These are phyloP conservation scores for Papilio glaucus DNA, from an alignment of 1,140 invertebrate species.

Conservation along the genomic window DNA sequence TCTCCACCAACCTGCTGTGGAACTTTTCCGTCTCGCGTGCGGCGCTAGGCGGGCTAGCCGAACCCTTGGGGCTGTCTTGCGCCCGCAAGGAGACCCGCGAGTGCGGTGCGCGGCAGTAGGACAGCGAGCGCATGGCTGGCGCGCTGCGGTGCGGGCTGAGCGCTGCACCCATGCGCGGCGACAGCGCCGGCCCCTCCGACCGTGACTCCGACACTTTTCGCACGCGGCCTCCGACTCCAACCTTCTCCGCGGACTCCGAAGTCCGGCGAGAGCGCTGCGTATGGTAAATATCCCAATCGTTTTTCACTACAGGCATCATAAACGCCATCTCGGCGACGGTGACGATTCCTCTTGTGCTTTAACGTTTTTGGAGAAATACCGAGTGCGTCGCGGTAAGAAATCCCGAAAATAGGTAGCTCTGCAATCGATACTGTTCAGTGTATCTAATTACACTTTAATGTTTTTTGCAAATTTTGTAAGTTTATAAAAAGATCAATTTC, in stretches of 20 bases:
- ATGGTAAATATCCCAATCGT: slow-evolving; percentile 96
- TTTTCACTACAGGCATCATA: slow-evolving; percentile 96
- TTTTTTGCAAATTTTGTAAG: slow-evolving; percentile 24
- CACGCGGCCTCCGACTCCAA: slow-evolving; percentile 84
- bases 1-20: slow-evolving; percentile 92
- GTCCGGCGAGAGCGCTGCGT: slow-evolving; percentile 88
- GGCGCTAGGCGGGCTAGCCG: slow-evolving; percentile 85
- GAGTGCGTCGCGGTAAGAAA: slow-evolving; percentile 55
- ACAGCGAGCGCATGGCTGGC: slow-evolving; percentile 85
- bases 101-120: slow-evolving; percentile 84
- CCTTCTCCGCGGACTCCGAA: slow-evolving; percentile 89
- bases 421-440: slow-evolving; percentile 51
- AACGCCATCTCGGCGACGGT: slow-evolving; percentile 90
- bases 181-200: slow-evolving; percentile 90
- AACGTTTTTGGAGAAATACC: slow-evolving; percentile 74
- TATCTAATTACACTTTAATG: slow-evolving; percentile 1
- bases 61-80: slow-evolving; percentile 84
- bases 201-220: slow-evolving; percentile 92
- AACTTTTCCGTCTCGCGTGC: slow-evolving; percentile 91
- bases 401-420: slow-evolving; percentile 48
- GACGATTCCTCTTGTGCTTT: slow-evolving; percentile 70
- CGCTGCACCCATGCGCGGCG: slow-evolving; percentile 86
- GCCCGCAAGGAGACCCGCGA: slow-evolving; percentile 82
- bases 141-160: slow-evolving; percentile 87
- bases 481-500: slow-evolving; percentile 36